Percentiles rank a stretch among this genome's conserved stretches.
Conservation (phyloP, 2,797 vertebrate species). For the Darevskia mixta region DNA sequence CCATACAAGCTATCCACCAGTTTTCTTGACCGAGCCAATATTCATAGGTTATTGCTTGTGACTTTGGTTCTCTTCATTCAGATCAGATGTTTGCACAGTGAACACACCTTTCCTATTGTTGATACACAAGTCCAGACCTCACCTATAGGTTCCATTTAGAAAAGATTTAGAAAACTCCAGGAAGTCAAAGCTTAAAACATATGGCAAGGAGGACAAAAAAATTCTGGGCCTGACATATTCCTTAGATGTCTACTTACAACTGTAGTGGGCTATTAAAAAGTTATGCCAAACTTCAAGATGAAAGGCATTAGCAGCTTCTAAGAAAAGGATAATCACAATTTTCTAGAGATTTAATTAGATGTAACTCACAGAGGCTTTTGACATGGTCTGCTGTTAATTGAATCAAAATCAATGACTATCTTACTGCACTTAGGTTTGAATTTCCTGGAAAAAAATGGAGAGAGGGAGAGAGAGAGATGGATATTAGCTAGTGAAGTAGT, state of each 20-base stretch:
- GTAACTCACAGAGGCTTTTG: constrained; percentile 76
- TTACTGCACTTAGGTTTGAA: constrained; percentile 88
- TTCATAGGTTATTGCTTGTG: constrained; percentile 32
- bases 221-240: constrained; percentile 53
- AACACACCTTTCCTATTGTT: constrained; percentile 20
- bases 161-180: constrained; percentile 44
- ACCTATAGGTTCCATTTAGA: constrained; percentile 34
- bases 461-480: constrained; percentile 47
- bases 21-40: background rate
- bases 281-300: constrained; percentile 71
- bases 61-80: constrained; percentile 33
- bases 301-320: constrained; percentile 71
- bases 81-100: constrained; percentile 35
- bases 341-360: constrained; percentile 68
- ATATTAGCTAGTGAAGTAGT: constrained; percentile 63
- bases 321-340: constrained; percentile 69
- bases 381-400: constrained; percentile 85
- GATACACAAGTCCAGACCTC: constrained; percentile 26
- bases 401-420: constrained; percentile 95
- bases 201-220: constrained; percentile 40
- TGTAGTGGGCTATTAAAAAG: constrained; percentile 67
- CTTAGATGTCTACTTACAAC: constrained; percentile 60
- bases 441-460: constrained; percentile 83
- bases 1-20: background rate
- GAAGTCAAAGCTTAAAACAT: constrained; percentile 30